A percentile compares a stretch with the other conserved stretches of the same genome.
Conservation (phyloP, 2,797 vertebrate genomes). For the Squalus acanthias region DNA sequence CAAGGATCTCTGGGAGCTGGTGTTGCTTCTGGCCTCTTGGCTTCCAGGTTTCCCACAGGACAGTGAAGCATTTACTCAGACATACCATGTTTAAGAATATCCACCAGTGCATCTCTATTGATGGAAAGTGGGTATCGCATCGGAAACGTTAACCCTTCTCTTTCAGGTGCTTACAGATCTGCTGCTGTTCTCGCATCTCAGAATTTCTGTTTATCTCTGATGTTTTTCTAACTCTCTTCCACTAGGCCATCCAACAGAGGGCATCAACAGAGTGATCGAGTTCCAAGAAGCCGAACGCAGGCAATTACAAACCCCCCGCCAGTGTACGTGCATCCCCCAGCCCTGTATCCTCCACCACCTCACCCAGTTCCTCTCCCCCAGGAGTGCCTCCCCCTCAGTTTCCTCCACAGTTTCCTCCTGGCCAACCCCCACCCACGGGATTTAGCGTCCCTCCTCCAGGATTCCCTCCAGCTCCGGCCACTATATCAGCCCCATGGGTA, state of each 20-base stretch:
- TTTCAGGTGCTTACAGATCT: neutral
- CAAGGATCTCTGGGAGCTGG: neutral
- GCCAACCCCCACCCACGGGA: conserved; percentile 72
- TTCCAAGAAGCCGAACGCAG: conserved; percentile 64
- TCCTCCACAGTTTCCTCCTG: conserved; percentile 69
- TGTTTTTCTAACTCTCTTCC: conserved; percentile 50
- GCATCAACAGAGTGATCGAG: conserved; percentile 63
- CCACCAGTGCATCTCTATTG: neutral
- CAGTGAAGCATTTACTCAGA: neutral
- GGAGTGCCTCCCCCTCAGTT: conserved; percentile 73
- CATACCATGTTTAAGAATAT: neutral
- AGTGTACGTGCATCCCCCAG: conserved; percentile 69
- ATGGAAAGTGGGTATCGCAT: neutral
- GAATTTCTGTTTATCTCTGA: neutral
- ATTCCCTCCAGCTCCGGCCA: conserved; percentile 74
- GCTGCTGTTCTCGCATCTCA: neutral
- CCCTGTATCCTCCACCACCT: conserved; percentile 66
- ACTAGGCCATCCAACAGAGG: conserved; percentile 66
- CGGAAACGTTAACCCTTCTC: neutral
- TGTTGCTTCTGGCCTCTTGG: neutral
- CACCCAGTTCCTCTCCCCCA: conserved; percentile 69
- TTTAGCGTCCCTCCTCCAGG: conserved; percentile 77
- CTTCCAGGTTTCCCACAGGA: neutral
- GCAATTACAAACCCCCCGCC: conserved; percentile 50
- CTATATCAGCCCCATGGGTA: conserved; percentile 77